Evolutionary conservation across 1,140 invertebrate species (phyloP).

Genomic region (Asobara japonica): DNA sequence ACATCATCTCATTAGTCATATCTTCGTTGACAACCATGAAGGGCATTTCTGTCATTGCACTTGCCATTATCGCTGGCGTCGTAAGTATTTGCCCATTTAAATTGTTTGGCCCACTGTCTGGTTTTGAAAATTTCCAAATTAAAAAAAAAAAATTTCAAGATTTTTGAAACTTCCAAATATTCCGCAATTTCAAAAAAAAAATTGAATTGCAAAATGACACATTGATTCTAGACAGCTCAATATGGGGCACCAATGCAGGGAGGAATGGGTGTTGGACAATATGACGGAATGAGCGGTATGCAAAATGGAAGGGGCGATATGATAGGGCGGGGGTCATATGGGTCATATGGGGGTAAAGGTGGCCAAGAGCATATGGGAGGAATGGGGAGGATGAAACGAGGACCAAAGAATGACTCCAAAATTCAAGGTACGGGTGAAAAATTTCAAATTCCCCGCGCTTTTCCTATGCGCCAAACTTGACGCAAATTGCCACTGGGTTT

Average conservation of each 20-base stretch:
- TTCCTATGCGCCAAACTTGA: too few species aligned
- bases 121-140: neutral
- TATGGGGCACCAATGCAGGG: neutral
- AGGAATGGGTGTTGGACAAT: neutral
- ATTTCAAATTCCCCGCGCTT: too few species aligned
- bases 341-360: neutral
- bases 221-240: neutral
- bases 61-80: neutral
- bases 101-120: too few species aligned
- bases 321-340: too few species aligned
- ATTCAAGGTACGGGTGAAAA: neutral
- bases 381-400: neutral
- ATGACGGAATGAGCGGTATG: constrained; percentile 6
- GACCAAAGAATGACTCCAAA: neutral
- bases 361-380: neutral
- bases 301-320: neutral
- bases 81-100: neutral
- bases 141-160: neutral
- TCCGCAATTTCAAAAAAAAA: too few species aligned
- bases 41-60: neutral
- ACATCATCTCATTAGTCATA: neutral
- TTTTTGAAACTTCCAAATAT: too few species aligned
- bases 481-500: too few species aligned
- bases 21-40: neutral
- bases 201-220: too few species aligned